Evolutionary conservation across 2,113 vertebrate species (phyloP), one percentile per base, ranked within the genome.

Genomic region (Cyprinodon tularosa): DNA sequence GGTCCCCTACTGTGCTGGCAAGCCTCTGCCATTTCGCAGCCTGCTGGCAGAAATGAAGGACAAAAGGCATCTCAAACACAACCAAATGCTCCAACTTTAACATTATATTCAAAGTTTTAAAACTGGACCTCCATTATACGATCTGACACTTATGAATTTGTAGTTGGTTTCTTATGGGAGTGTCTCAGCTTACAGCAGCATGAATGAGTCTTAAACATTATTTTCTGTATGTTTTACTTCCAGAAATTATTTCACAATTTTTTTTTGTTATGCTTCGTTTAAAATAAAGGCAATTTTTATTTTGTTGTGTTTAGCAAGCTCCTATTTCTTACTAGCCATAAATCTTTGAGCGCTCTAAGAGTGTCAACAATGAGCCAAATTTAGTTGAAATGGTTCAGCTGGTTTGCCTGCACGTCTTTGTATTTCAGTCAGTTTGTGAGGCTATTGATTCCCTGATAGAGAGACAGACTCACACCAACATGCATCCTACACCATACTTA

Each of bases 1-100:
- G 1, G 60, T 64, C 88, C 73, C 87, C 89, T 78, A 83, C 90
- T 83, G 86, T 77, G 85, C 85, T 91, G 88, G 91, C 89, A 89
- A 85, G 81, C 84, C 82, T 80, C 69, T 72, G 84, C 85, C 76
- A 84, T 83, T 86, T 88, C 83, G 86, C 88, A 89, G 81, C 77
- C 62, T 71, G 79, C 71, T 67, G 71, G 61, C 12, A 66, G 74
- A 84, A 84, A 83, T 78, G 78, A 88, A 86, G 86, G 88, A 88
- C 84, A 83, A 85, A 82, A 78, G 61, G 40, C 67, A 61, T 50
- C 48, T 48, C 44, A 66, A 75, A 78, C 45, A 64, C 40, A n/a
- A 57, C 37, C 62, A 40, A 64, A 39, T 77, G 71, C 57, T 9
- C 3, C 22, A 15, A 20, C 62, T 48, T 15, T n/a, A 80, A 59